Evolutionary conservation across 2,797 vertebrate species (phyloP).

Genomic region (Galagoides demidoff): DNA sequence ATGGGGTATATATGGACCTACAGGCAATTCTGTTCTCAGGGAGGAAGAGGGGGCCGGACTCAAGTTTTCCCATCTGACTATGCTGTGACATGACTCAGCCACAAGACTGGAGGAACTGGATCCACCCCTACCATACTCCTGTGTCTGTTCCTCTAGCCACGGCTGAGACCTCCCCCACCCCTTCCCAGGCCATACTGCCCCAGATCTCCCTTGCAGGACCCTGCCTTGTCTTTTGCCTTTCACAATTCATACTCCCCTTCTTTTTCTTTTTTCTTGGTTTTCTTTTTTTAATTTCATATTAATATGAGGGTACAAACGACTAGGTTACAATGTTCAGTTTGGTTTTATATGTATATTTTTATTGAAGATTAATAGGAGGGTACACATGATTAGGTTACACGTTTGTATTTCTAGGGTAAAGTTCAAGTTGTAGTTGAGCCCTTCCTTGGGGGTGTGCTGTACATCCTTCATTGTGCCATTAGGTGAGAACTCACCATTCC

Average conservation of each 20-base stretch:
- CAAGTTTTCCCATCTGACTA: not conserved
- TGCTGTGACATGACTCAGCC: not conserved
- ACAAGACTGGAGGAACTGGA: not conserved
- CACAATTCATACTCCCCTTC: not conserved
- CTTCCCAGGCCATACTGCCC: too few species aligned
- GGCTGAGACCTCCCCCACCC: not conserved
- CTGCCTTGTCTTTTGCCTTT: not conserved
- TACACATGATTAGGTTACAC: too few species aligned
- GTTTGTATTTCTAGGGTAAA: too few species aligned
- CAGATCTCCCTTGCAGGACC: not conserved
- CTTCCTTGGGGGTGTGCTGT: too few species aligned
- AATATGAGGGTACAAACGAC: not conserved
- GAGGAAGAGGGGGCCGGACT: too few species aligned
- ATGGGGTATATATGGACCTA: not conserved
- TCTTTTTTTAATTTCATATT: not conserved
- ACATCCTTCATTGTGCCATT: too few species aligned
- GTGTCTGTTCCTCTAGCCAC: not conserved
- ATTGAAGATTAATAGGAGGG: too few species aligned
- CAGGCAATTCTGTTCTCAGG: not conserved
- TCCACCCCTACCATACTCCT: not conserved
- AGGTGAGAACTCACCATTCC: too few species aligned
- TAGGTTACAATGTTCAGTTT: not conserved
- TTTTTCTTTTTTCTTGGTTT: not conserved
- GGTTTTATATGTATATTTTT: too few species aligned
- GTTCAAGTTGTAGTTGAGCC: too few species aligned